Conservation (phyloP, 2,797 vertebrate species). For the Falco columbarius region DNA sequence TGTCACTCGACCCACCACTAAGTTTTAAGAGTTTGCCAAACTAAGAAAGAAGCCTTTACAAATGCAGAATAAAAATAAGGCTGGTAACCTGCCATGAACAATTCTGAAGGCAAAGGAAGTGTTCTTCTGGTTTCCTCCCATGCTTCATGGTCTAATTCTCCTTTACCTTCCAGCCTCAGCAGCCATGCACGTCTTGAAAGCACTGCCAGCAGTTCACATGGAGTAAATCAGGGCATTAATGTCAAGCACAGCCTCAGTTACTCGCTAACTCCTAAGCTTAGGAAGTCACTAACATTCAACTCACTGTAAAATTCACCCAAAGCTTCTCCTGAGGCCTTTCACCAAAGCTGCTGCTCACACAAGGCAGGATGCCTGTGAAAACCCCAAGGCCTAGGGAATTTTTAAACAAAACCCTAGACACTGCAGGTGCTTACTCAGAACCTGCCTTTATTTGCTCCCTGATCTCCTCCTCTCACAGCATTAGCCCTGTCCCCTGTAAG, state of each 20-base stretch:
- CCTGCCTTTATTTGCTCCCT: not conserved
- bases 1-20: not conserved
- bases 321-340: not conserved
- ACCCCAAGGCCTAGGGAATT: not conserved
- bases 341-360: not conserved
- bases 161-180: not conserved
- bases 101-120: not conserved
- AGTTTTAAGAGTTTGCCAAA: not conserved
- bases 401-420: not conserved
- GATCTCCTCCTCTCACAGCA: not conserved
- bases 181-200: not conserved
- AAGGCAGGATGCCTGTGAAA: not conserved
- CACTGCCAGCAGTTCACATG: not conserved
- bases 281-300: not conserved
- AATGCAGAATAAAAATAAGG: not conserved
- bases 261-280: not conserved
- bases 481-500: not conserved
- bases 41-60: not conserved
- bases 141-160: not conserved
- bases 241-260: not conserved
- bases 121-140: not conserved
- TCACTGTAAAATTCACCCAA: not conserved
- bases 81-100: not conserved
- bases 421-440: not conserved
- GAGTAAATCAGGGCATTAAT: not conserved